phyloP scores from a whole-genome alignment of 2,113 vertebrate species.

The Madoqua kirkii region DNA sequence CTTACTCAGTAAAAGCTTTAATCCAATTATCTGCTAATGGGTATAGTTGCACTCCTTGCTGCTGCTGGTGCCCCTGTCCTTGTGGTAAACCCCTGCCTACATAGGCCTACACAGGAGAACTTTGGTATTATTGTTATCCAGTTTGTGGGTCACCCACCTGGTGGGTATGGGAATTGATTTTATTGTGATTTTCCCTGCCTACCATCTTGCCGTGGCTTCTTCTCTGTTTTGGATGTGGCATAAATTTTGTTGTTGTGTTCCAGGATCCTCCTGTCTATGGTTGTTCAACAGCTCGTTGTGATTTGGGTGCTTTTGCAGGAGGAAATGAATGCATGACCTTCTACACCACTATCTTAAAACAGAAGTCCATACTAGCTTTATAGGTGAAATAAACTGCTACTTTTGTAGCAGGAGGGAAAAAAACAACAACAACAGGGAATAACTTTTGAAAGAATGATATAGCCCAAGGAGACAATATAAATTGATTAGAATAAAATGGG shows the following conservation, averaged over 20 bases:
- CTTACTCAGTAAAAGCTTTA: neutral
- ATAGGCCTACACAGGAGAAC: rapidly evolving
- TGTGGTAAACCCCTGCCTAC: neutral
- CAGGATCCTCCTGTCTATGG: neutral
- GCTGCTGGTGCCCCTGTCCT: neutral
- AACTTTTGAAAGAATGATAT: neutral
- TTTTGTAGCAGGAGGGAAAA: neutral
- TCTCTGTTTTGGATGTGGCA: neutral
- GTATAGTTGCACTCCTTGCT: neutral
- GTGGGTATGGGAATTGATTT: neutral
- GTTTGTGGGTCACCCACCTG: neutral
- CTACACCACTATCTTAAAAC: neutral
- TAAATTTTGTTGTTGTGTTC: neutral
- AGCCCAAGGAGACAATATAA: neutral
- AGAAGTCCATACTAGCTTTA: neutral
- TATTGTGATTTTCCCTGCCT: neutral
- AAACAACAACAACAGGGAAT: neutral
- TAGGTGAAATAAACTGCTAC: neutral
- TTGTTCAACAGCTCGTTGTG: neutral
- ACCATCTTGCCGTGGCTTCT: neutral
- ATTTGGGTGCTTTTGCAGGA: neutral
- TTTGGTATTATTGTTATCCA: neutral
- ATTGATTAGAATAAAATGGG: neutral
- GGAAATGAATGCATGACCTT: neutral
- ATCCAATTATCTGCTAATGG: neutral